Evolutionary conservation across 1,140 invertebrate genomes (phyloP).

Genomic region (Macrotrachela quadricornifera): DNA sequence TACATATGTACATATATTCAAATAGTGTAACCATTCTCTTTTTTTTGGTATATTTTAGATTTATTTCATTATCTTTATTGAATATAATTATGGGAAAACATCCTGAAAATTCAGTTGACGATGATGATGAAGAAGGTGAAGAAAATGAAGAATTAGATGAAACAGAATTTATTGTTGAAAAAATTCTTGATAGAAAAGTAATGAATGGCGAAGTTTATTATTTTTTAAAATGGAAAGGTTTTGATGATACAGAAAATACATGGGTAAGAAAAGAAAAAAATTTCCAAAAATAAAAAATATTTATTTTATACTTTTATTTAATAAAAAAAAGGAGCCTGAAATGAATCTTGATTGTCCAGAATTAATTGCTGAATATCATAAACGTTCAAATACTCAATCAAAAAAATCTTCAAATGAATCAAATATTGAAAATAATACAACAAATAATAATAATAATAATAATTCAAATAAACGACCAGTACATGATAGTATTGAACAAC

Average conservation of each 20-base stretch:
- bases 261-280: too few species aligned
- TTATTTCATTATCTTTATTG: too few species aligned
- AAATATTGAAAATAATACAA: not conserved
- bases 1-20: too few species aligned
- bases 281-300: too few species aligned
- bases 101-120: too few species aligned
- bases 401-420: slow-evolving; percentile 11
- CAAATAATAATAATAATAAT: slow-evolving; percentile 23
- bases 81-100: too few species aligned
- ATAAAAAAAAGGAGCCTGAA: slow-evolving; percentile 23
- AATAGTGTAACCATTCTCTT: too few species aligned
- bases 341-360: slow-evolving; percentile 63
- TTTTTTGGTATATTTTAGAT: too few species aligned
- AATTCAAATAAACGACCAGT: slow-evolving; percentile 10
- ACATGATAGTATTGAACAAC: too few species aligned
- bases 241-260: slow-evolving; percentile 23
- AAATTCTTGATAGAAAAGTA: slow-evolving; percentile 56
- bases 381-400: slow-evolving; percentile 23
- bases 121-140: too few species aligned
- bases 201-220: slow-evolving; percentile 65
- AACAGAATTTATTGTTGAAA: slow-evolving; percentile 72
- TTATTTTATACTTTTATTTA: too few species aligned
- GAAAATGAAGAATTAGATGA: slow-evolving; percentile 22
- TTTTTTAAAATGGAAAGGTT: slow-evolving; percentile 74
- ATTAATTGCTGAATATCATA: slow-evolving; percentile 67